These are phyloP conservation scores for Megaceryle maxima DNA, from an alignment of 2,113 vertebrate genomes.

Conservation along the genomic window DNA sequence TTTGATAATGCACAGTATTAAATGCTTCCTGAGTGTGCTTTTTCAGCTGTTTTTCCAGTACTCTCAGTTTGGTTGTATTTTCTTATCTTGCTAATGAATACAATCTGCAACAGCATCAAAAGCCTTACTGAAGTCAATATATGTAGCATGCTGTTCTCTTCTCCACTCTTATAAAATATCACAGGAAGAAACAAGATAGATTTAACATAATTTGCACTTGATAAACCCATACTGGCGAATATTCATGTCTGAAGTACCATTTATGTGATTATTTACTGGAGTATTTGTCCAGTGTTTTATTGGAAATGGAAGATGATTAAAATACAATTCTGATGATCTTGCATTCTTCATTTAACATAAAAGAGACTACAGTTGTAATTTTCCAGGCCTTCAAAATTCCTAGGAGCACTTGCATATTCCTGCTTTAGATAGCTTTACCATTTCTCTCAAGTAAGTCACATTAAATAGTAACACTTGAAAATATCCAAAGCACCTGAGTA, in stretches of 20 bases:
- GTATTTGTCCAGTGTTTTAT: background rate
- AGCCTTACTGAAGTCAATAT: background rate
- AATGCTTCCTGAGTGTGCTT: background rate
- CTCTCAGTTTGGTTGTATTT: background rate
- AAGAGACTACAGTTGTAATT: background rate
- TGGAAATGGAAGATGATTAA: background rate
- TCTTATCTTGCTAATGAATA: background rate
- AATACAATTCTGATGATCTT: background rate
- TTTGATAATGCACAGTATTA: background rate
- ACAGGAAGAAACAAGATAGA: background rate
- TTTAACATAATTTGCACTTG: background rate
- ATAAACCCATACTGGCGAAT: background rate
- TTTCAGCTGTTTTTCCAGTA: background rate
- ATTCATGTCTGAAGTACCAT: background rate
- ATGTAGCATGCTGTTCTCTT: rapidly evolving
- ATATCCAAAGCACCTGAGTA: background rate
- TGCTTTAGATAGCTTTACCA: background rate
- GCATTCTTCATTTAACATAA: background rate
- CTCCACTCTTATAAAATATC: background rate
- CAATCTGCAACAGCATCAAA: background rate
- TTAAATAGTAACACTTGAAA: background rate
- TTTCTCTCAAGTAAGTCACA: background rate
- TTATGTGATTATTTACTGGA: background rate
- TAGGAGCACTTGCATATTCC: background rate
- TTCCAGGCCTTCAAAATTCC: background rate